Evolutionary conservation across 2,888 invertebrate genomes (phyloP), one percentile per base, ranked within the genome.

Genomic region (Euproctis similis): DNA sequence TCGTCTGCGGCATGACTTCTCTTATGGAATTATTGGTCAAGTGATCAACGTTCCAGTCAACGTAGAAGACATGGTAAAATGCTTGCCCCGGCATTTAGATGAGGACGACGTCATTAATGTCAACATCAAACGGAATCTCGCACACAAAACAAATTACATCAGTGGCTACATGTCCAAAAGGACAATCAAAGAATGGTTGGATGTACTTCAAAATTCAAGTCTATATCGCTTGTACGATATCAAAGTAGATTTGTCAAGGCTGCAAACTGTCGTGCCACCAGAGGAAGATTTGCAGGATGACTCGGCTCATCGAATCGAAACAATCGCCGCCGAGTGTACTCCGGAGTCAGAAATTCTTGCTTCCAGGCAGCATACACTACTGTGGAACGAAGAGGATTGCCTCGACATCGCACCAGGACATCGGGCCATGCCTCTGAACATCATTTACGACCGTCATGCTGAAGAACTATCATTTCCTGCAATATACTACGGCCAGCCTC

Each of bases 401-500:
- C 42, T 60, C 21, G 10, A 50, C 8, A 50, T 59, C 34, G 55
- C 56, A 41, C 53, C 52, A 43, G 59, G 56, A 49, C 42, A 63
- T 22, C 38, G 23, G 36, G 37, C 40, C 7, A 46, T 20, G 3
- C 58, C 63, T 21, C 43, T 46, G 1, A 60, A 50, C 45, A 50
- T 64, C 30, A 39, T 70, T 40, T 64, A 56, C 25, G 69, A 69
- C 37, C 45, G 44, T 34, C 61, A 69, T 52, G 65, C 65, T n/a
- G 69, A 70, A 58, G 71, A 73, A 30, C 26, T 72, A 9, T 68
- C 69, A 2, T 71, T 74, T 46, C 71, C 69, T 3, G 4, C 50
- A 4, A 71, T 73, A 43, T 76, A 75, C 50, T 49, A 31, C 12
- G 71, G 72, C 2, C 23, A 66, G 26, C 44, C 43, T 1, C 44